These are phyloP conservation scores for Enteromius radiatus DNA, from an alignment of 2,797 vertebrate genomes.

Conservation along the genomic window DNA sequence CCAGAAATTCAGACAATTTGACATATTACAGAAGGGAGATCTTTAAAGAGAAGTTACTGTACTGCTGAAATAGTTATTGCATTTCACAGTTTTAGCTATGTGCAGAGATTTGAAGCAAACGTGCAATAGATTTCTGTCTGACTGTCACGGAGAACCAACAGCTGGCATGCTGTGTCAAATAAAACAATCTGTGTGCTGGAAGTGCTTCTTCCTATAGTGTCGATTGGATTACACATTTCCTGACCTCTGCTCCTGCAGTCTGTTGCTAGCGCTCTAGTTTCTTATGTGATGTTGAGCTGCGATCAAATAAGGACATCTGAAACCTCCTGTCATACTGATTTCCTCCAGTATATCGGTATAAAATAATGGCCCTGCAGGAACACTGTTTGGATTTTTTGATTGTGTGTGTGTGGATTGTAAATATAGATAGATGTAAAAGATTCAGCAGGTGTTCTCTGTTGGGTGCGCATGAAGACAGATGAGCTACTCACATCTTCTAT, in stretches of 20 bases:
- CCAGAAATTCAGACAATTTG: background rate
- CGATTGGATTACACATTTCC: conserved; percentile 44
- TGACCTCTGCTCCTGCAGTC: conserved; percentile 35
- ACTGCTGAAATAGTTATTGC: conserved; percentile 7
- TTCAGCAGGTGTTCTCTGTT: conserved; percentile 82
- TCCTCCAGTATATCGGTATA: conserved; percentile 16
- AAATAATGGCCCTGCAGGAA: conserved; percentile 9
- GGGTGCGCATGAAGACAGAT: conserved; percentile 82
- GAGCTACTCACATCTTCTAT: conserved; percentile 79
- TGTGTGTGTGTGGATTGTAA: conserved; percentile 42
- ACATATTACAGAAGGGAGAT: conserved; percentile 5
- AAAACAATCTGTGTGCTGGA: conserved; percentile 33
- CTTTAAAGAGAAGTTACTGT: background rate
- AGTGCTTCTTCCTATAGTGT: conserved; percentile 33
- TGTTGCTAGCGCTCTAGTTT: conserved; percentile 29
- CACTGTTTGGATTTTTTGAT: conserved; percentile 1
- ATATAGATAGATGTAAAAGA: conserved; percentile 61
- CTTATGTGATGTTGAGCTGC: conserved; percentile 27
- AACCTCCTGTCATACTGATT: conserved; percentile 16
- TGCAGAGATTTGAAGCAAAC: conserved; percentile 10
- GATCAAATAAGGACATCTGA: conserved; percentile 38
- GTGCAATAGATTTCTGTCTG: conserved; percentile 28
- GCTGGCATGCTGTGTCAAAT: conserved; percentile 32
- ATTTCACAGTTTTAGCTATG: conserved; percentile 8
- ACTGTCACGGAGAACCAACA: conserved; percentile 15